Evolutionary conservation across 2,113 vertebrate species (phyloP).

Genomic region (Rhinoptilus africanus): DNA sequence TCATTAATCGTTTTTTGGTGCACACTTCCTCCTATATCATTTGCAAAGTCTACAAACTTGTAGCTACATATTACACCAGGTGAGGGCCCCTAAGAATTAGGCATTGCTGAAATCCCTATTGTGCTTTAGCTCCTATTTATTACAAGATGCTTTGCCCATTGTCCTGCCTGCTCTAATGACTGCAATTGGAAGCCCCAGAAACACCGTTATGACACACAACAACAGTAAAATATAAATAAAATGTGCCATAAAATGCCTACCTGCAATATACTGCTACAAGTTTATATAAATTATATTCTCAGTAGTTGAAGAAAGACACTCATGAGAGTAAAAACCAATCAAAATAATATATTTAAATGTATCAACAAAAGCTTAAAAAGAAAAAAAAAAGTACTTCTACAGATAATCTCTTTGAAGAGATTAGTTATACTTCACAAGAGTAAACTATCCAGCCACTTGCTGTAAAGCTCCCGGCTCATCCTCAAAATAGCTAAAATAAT

Average conservation of each 20-base stretch:
- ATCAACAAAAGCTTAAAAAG: neutral
- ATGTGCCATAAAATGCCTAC: neutral
- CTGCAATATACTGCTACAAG: neutral
- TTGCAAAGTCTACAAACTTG: neutral
- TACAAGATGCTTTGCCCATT: neutral
- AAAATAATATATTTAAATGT: neutral
- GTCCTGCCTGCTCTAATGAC: neutral
- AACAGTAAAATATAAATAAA: constrained; percentile 12
- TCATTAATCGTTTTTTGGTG: neutral
- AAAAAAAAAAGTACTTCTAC: neutral
- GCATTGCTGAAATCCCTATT: neutral
- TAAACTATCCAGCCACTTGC: neutral
- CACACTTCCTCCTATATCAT: neutral
- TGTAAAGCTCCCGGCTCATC: neutral
- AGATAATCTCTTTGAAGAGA: neutral
- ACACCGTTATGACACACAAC: neutral
- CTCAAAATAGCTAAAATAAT: neutral
- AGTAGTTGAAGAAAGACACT: neutral
- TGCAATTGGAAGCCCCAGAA: neutral
- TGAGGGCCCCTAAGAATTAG: neutral
- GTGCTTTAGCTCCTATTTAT: neutral
- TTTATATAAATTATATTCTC: neutral
- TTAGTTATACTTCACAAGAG: neutral
- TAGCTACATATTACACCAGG: neutral
- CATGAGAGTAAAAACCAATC: neutral